Percentiles rank a stretch among this genome's conserved stretches.
These are phyloP conservation scores for Myotis lucifugus DNA, from an alignment of 2,113 vertebrate genomes.

Conservation along the genomic window DNA sequence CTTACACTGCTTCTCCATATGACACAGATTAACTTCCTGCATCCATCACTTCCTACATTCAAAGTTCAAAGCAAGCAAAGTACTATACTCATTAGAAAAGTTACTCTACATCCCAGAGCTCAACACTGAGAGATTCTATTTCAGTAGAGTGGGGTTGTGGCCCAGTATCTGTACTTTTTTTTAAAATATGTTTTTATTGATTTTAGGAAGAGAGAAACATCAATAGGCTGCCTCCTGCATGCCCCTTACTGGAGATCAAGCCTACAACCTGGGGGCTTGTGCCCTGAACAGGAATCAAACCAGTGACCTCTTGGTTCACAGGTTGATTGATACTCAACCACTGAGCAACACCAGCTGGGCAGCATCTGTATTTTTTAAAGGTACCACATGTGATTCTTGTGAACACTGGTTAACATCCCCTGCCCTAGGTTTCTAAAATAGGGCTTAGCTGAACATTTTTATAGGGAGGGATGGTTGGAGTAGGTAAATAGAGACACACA, in stretches of 20 bases:
- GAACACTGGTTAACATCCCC: slow-evolving; percentile 5
- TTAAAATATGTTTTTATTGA: too few species aligned
- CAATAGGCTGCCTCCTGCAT: too few species aligned
- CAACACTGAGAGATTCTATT: neutral
- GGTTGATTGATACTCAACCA: too few species aligned
- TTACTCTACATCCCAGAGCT: neutral
- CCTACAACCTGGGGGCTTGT: too few species aligned
- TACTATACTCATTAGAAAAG: neutral
- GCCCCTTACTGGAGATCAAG: too few species aligned
- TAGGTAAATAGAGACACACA: neutral
- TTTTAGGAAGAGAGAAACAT: too few species aligned
- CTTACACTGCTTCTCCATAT: neutral
- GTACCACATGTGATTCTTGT: neutral
- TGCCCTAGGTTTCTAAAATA: neutral
- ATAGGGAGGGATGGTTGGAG: too few species aligned
- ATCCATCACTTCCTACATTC: neutral
- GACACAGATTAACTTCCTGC: slow-evolving; percentile 3
- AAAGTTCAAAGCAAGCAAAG: slow-evolving; percentile 28
- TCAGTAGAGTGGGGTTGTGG: neutral
- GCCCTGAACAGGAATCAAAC: too few species aligned
- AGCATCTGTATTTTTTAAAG: neutral
- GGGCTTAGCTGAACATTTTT: slow-evolving; percentile 15
- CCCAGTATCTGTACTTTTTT: neutral
- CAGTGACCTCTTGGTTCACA: too few species aligned
- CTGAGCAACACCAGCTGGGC: too few species aligned